A percentile compares a stretch with the other conserved stretches of the same genome.
Conservation (phyloP, 2,797 vertebrate genomes). For the Myoxocephalus aenaeus region DNA sequence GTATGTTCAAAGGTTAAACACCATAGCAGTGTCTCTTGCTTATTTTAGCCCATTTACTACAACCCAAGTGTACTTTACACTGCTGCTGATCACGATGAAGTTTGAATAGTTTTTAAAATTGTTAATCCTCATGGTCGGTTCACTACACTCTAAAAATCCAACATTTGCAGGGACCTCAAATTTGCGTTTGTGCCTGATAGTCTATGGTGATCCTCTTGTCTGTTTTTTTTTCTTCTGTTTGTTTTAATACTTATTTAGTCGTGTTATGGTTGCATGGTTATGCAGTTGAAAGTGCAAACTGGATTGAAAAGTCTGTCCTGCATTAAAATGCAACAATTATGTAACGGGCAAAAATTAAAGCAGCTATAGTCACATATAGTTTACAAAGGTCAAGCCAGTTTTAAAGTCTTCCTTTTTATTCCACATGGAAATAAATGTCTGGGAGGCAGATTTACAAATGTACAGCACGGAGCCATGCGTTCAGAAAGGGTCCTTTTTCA, state of each 20-base stretch:
- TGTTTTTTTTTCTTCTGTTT: not conserved
- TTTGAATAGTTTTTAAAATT: not conserved
- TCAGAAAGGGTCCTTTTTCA: slow-evolving; percentile 6
- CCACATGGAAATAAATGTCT: not conserved
- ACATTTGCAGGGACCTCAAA: not conserved
- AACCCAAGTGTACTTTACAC: not conserved
- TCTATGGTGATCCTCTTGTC: not conserved
- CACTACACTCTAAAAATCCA: not conserved
- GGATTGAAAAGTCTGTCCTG: not conserved
- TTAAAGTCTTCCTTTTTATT: slow-evolving; percentile 3
- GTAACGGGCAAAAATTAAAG: not conserved
- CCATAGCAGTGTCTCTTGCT: not conserved
- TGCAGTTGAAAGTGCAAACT: slow-evolving; percentile 1
- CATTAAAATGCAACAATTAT: not conserved
- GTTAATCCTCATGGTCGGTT: not conserved
- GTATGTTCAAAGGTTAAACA: slow-evolving; percentile 11
- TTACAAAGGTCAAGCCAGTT: slow-evolving; percentile 4
- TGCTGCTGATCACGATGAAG: not conserved
- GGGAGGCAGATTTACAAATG: not conserved
- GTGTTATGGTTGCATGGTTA: not conserved
- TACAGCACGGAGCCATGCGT: not conserved
- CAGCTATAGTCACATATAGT: not conserved
- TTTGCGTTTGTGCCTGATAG: not conserved
- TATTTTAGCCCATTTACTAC: not conserved
- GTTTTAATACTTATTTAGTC: not conserved